Evolutionary conservation across 2,113 vertebrate species (phyloP), one percentile per base, ranked within the genome.

Genomic region (Oceanites oceanicus): DNA sequence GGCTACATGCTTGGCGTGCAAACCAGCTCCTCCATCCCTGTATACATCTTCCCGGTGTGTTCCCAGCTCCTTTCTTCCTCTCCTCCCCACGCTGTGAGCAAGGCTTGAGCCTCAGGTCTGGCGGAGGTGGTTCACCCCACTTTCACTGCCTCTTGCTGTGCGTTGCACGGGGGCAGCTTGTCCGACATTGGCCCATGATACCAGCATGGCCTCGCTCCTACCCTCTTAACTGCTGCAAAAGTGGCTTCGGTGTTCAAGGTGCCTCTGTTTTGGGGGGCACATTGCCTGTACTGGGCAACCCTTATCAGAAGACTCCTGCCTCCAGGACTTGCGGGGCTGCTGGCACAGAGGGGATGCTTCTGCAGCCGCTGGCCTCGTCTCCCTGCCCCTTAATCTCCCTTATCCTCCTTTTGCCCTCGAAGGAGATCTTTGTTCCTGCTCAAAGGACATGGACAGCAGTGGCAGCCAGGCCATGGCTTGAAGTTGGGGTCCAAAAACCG

Each of bases 181-280:
- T 59, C 50, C 1, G 3, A 14, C 1, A 0, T 58, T 27, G 62
- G 50, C 13, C 50, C 10, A 0, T 71, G 50, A 23, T 66, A 23
- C 61, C 23, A 27, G 23, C 44, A 32, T 0, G 2, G 27, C 58
- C 62, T 73, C 5, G 0, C 30, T 72, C 16, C 52, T 66, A 10
- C 40, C 27, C 30, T 53, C 63, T 40, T 40, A 61, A 27, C 19
- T 0, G 1, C 63, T 66, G 63, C 45, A 55, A 15, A 85, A 71
- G 38, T 36, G 25, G 30, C 44, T 80, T 56, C 4, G 7, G 49
- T 47, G 63, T 71, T 86, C 0, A 7, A 15, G 52, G 22, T 9
- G 0, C 58, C 50, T 86, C 29, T 80, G 26, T 75, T 88, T 49
- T 52, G 19, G 22, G 25, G 34, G 14, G 7, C 55, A 13, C 3